These are phyloP conservation scores for Colossoma macropomum DNA, from an alignment of 2,113 vertebrate species.

Conservation along the genomic window DNA sequence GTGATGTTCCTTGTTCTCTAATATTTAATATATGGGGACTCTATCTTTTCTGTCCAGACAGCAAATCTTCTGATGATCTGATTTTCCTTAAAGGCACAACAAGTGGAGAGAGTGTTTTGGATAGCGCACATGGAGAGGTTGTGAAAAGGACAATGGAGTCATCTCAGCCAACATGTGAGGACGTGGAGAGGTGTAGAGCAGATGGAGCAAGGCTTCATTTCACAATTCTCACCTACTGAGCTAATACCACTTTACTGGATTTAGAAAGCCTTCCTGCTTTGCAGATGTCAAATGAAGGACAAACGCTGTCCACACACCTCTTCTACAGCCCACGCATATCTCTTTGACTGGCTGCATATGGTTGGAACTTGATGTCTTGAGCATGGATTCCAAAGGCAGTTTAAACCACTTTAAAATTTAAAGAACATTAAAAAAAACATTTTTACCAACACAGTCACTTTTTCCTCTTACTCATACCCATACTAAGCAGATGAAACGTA, in stretches of 20 bases:
- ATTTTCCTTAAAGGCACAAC: constrained; percentile 4
- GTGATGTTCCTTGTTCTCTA: not conserved
- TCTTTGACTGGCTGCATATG: not conserved
- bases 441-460: not conserved
- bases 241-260: constrained; percentile 52
- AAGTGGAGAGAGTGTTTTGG: not conserved
- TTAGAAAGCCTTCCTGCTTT: constrained; percentile 27
- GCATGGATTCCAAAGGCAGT: not conserved
- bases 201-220: constrained; percentile 51
- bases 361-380: not conserved
- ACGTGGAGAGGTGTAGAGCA: constrained; percentile 41
- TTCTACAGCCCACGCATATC: not conserved
- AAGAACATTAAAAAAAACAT: not conserved
- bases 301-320: not conserved
- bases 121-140: constrained; percentile 50
- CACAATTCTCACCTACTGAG: constrained; percentile 54
- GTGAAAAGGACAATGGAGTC: constrained; percentile 42
- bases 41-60: not conserved
- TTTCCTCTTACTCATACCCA: not conserved
- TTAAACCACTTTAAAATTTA: not conserved
- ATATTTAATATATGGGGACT: not conserved
- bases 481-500: not conserved
- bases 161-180: constrained; percentile 45
- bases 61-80: not conserved
- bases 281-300: constrained; percentile 44